phyloP scores from a whole-genome alignment of 2,113 vertebrate genomes.

The Puma concolor region DNA sequence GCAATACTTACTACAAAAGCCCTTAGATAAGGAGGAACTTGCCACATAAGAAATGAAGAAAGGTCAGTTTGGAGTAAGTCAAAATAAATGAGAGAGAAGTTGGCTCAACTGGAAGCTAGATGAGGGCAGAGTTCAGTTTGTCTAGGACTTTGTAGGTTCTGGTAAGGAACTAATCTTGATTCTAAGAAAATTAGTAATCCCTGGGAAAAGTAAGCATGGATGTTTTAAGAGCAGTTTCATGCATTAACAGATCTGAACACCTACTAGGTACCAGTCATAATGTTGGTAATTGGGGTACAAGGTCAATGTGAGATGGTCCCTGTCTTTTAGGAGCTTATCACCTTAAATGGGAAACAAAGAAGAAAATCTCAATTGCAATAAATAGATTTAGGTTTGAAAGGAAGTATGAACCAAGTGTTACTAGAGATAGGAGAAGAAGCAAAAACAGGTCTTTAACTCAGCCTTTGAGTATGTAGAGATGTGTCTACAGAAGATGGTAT shows the following conservation, averaged over 20 bases:
- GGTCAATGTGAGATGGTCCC: background rate
- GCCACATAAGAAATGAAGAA: background rate
- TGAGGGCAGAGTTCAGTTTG: background rate
- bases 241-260: background rate
- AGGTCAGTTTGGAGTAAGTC: background rate
- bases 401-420: background rate
- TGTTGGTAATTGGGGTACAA: background rate
- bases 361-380: background rate
- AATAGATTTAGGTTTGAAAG: background rate
- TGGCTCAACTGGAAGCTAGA: background rate
- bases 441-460: background rate
- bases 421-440: background rate
- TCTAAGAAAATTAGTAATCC: background rate
- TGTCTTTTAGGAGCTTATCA: background rate
- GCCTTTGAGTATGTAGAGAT: background rate
- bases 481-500: background rate
- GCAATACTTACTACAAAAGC: background rate
- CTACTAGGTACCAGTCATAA: background rate
- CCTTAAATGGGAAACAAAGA: background rate
- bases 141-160: background rate
- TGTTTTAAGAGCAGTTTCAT: background rate
- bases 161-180: background rate
- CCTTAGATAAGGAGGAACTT: background rate
- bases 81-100: background rate
- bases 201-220: background rate